phyloP scores from a whole-genome alignment of 2,888 invertebrate genomes.

The Pollenia griseotomentosa region DNA sequence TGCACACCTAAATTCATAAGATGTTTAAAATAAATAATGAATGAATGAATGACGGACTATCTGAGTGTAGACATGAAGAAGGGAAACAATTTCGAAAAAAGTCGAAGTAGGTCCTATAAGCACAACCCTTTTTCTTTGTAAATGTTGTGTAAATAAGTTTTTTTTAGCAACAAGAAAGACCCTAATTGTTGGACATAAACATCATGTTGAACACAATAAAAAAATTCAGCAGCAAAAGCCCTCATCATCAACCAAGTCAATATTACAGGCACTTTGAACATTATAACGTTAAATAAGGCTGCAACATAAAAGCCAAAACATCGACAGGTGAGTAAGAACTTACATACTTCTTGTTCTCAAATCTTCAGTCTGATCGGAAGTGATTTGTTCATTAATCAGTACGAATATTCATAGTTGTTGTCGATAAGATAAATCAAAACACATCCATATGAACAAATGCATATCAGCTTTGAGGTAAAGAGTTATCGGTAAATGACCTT shows the following conservation, averaged over 20 bases:
- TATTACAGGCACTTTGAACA: conserved; percentile 12
- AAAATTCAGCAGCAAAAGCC: conserved; percentile 14
- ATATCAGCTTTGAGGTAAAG: not conserved
- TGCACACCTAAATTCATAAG: conserved; percentile 48
- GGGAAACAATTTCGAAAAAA: conserved; percentile 12
- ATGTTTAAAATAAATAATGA: conserved; percentile 20
- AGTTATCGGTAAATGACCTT: conserved; percentile 47
- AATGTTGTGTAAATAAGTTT: conserved; percentile 30
- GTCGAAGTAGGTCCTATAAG: conserved; percentile 24
- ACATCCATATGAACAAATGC: not conserved
- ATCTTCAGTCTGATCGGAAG: conserved; percentile 50
- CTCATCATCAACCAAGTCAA: conserved; percentile 15
- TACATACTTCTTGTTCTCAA: conserved; percentile 5
- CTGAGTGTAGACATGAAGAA: not conserved
- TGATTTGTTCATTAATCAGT: conserved; percentile 42
- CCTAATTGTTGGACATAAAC: conserved; percentile 57
- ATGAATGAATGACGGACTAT: conserved; percentile 9
- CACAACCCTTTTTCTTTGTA: conserved; percentile 29
- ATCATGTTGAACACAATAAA: conserved; percentile 25
- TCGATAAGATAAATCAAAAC: not conserved
- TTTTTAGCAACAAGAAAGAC: conserved; percentile 24
- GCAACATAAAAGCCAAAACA: not conserved
- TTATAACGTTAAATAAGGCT: conserved; percentile 2
- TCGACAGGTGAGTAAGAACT: conserved; percentile 53
- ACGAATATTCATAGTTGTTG: not conserved